phyloP scores from a whole-genome alignment of 1,140 invertebrate genomes.

The Augochlora pura region DNA sequence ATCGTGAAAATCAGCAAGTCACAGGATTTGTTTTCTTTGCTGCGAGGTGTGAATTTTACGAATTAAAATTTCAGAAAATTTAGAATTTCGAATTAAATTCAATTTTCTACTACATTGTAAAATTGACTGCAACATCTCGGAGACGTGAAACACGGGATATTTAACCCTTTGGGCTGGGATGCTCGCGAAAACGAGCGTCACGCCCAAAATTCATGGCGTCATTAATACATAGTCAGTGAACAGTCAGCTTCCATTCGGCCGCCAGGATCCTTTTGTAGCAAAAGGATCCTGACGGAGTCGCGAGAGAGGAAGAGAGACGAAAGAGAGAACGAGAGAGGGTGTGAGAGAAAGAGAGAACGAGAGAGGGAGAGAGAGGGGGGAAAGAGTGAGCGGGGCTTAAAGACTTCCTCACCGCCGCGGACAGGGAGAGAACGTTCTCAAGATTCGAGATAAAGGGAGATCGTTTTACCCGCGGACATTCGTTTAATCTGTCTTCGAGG shows the following conservation, averaged over 20 bases:
- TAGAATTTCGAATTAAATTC: too few species aligned
- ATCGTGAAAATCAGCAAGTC: too few species aligned
- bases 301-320: constrained; percentile 18
- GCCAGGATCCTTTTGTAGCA: constrained; percentile 27
- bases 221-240: constrained; percentile 47
- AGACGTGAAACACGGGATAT: too few species aligned
- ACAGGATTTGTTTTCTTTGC: too few species aligned
- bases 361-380: too few species aligned
- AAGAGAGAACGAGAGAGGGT: neutral
- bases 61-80: too few species aligned
- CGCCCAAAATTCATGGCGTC: neutral
- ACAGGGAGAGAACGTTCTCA: constrained; percentile 52
- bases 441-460: constrained; percentile 68
- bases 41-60: too few species aligned
- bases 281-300: constrained; percentile 46
- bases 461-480: constrained; percentile 68
- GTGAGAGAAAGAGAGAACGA: too few species aligned
- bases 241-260: constrained; percentile 60
- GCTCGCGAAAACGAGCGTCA: neutral
- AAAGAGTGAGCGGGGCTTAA: constrained; percentile 48
- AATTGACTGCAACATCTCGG: too few species aligned
- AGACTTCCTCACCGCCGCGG: constrained; percentile 49
- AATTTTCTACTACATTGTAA: too few species aligned
- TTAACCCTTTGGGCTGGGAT: neutral
- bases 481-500: constrained; percentile 70